Base-by-base conservation (phyloP, 1,140 invertebrate genomes). In the Hormaphis cornu region DNA sequence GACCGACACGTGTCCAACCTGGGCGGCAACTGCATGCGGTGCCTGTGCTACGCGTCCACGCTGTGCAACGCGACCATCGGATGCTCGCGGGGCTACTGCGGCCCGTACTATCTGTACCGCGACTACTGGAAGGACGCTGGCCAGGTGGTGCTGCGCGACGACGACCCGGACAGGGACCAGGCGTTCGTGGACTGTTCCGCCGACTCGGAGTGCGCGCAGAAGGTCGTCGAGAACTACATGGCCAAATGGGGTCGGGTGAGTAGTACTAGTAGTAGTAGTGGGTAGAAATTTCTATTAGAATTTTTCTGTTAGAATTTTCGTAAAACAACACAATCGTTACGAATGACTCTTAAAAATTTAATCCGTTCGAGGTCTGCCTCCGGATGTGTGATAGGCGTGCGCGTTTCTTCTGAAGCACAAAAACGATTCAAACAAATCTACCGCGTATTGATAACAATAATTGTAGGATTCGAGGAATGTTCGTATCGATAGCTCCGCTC, bases 71-170 rank as follows among this genome's bases (percentile, higher is more conserved):
- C 74, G 58, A 75, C 79, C 0, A 59, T 75, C n/a, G 79, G 76
- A 5, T 85, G 83, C 73, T 78, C 75, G 0, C 66, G 73, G 12
- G 82, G 80, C 0, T 82, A 82, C 75, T 86, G 84, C 73, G 84
- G 84, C 1, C 82, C 83, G 0, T 86, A 83, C 75, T 83, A 83
- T 74, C 82, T 87, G 46, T 83, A 83, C 1, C 79, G 79, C 72
- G 78, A 82, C 1, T 86, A 86, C 74, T 86, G 84, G 83, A 77
- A 79, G 0, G 85, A 87, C 71, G 82, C 81, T 20, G 84, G 83
- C 1, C 80, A 79, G 69, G 77, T 80, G 10, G 80, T 80, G 12
- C 71, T 83, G 37, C 76, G 76, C 1, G 79, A 80, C 20, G 83
- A 85, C 73, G 74, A 79, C 72, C 76, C 76, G 18, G 74, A 76